Conservation (phyloP, 2,797 vertebrate genomes). For the Pseudomugil tenellus region DNA sequence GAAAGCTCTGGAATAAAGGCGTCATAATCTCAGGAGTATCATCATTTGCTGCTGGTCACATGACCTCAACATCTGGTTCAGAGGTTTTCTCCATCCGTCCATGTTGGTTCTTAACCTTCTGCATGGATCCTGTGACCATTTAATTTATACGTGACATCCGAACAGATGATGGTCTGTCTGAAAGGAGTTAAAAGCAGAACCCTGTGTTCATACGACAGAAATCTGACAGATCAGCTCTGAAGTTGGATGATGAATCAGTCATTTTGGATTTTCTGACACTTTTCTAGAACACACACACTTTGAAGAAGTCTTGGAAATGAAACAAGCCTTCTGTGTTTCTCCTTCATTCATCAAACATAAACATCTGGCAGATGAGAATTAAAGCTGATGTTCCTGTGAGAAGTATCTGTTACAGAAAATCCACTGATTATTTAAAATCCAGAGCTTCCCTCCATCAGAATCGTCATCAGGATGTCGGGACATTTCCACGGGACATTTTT, state of each 20-base stretch:
- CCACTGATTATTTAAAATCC: neutral
- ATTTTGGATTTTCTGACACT: too few species aligned
- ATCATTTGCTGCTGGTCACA: neutral
- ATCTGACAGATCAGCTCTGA: neutral
- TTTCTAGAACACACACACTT: too few species aligned
- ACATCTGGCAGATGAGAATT: neutral
- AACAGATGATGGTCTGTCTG: neutral
- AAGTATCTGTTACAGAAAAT: neutral
- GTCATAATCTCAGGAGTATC: neutral
- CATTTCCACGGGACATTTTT: neutral
- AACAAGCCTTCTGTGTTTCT: too few species aligned
- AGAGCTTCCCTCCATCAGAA: neutral
- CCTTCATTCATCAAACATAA: neutral
- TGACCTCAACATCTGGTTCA: neutral
- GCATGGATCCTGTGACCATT: neutral
- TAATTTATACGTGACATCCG: neutral
- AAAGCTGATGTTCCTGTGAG: neutral
- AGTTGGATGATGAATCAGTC: too few species aligned
- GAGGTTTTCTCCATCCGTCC: neutral
- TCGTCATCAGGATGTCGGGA: too few species aligned
- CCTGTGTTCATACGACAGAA: neutral
- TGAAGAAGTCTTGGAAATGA: neutral
- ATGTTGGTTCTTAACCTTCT: neutral
- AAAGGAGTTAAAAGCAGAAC: neutral
- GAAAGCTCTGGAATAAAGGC: neutral